Base-by-base conservation (phyloP, 1,140 invertebrate species). In the Triops cancriformis region DNA sequence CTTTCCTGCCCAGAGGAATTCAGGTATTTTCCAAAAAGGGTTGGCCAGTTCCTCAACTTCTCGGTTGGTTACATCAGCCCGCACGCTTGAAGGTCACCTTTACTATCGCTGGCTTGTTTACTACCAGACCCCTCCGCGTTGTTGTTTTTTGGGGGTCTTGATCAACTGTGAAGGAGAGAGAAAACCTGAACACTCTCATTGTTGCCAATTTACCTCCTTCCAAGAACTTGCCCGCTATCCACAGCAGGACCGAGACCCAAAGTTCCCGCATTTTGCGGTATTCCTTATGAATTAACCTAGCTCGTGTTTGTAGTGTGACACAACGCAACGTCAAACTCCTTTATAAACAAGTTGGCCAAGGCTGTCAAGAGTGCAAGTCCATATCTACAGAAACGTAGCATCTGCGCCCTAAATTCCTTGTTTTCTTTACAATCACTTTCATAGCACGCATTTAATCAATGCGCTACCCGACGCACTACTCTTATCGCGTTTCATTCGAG, bases 51-150 rank as follows among this genome's bases (percentile, higher is more conserved):
- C 14, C 14, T 64, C 51, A 1, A 64, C n/a, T 64, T 64, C 51
- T 18, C 18, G 51, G 14, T 64, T 64, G 3, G 51, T 64, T 64
- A 64, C 51, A 64, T 64, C 51, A 64, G 51, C 51, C 18, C 23
- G 51, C 51, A 64, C 18, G 51, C 51, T 64, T 64, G 51, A 64
- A 64, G 51, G 51, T 64, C 51, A 64, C 51, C n/a, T 64, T 64
- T 64, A 64, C 51, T 64, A 64, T 37, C 31, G 51, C 51, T 18
- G 18, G 6, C 51, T 64, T 64, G 51, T 64, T 64, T 64, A 64
- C 51, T 5, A n/a, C 18, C 11, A 64, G 51, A 64, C 5, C 51
- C 23, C 51, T 23, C 23, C 18, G 51, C 51, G n/a, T 6, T 23
- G 5, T 23, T 64, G 6, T 64, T 11, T 6, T 64, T 64, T 64